Evolutionary conservation across 2,797 vertebrate species (phyloP), one percentile per base, ranked within the genome.

Genomic region (Melopsittacus undulatus): DNA sequence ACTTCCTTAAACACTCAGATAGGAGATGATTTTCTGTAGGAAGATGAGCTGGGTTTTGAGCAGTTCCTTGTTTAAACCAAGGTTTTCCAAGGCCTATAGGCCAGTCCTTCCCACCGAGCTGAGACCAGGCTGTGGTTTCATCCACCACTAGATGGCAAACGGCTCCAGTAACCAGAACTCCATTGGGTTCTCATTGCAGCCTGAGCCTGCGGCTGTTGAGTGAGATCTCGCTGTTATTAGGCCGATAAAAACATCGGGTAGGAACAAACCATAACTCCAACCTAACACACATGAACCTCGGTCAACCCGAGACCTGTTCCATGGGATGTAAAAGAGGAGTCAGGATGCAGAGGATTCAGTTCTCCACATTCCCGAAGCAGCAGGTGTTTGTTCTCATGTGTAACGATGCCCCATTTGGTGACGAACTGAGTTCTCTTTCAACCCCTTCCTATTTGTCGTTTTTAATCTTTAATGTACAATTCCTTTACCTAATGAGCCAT

Each of bases 101-200:
- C 21, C 32, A 16, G 0, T 8, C 23, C n/a, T 29, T 16, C 26
- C 43, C 30, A 0, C 15, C 1, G 2, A 36, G 57, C 14, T 7
- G 2, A 45, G 48, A n/a, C 14, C 1, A 0, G 4, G 13, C 14
- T 20, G 22, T 17, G n/a, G 4, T 62, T 48, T 30, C 4, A 6
- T 3, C 63, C 40, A 13, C 96, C 96, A 38, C 94, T 81, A 96
- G 97, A 74, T 95, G 97, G 96, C 97, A 89, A 95, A 78, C 76
- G 11, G 26, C 22, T 5, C 17, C 92, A 38, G 57, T 5, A 56
- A 2, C n/a, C n/a, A n/a, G n/a, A n/a, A n/a, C 51, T 43, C 54
- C 23, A 12, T 1, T 26, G 4, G 4, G 5, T 24, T 54, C 36
- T 14, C 2, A 11, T 0, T 20, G 14, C 23, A 10, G 2, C 1